These are phyloP conservation scores for Epinephelus awoara DNA, from an alignment of 2,797 vertebrate species.

Conservation along the genomic window DNA sequence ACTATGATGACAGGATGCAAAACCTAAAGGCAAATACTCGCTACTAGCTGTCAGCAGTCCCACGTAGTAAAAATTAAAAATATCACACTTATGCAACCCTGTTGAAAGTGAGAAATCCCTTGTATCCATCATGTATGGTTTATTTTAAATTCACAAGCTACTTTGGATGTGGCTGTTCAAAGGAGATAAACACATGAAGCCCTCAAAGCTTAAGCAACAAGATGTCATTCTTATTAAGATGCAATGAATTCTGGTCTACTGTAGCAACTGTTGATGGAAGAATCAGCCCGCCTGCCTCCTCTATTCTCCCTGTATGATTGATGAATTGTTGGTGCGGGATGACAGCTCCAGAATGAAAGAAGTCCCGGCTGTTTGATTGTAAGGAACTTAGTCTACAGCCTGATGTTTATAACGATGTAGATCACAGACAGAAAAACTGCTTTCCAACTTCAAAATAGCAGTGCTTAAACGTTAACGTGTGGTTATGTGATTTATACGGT, in stretches of 20 bases:
- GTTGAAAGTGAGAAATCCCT: slow-evolving; percentile 32
- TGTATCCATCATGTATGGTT: slow-evolving; percentile 34
- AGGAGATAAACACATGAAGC: slow-evolving; percentile 43
- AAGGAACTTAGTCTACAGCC: background rate
- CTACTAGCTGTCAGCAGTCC: slow-evolving; percentile 19
- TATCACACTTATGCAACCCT: background rate
- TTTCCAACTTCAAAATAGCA: background rate
- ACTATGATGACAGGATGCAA: slow-evolving; percentile 16
- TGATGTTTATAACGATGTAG: background rate
- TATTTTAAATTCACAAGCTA: slow-evolving; percentile 59
- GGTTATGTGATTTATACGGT: background rate
- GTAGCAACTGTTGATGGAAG: background rate
- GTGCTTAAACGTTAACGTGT: background rate
- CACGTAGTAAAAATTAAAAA: slow-evolving; percentile 33
- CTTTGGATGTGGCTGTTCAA: slow-evolving; percentile 42
- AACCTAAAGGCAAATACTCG: slow-evolving; percentile 28
- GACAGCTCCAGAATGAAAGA: background rate
- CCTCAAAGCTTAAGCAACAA: slow-evolving; percentile 40
- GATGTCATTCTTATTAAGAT: slow-evolving; percentile 26
- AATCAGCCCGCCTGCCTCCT: background rate
- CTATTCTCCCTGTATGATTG: slow-evolving; percentile 9
- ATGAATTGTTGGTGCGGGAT: background rate
- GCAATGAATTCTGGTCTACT: slow-evolving; percentile 17
- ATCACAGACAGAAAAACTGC: background rate
- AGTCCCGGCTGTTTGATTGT: background rate